Base-by-base conservation (phyloP, 2,888 invertebrate species). In the Cyclophora punctaria region DNA sequence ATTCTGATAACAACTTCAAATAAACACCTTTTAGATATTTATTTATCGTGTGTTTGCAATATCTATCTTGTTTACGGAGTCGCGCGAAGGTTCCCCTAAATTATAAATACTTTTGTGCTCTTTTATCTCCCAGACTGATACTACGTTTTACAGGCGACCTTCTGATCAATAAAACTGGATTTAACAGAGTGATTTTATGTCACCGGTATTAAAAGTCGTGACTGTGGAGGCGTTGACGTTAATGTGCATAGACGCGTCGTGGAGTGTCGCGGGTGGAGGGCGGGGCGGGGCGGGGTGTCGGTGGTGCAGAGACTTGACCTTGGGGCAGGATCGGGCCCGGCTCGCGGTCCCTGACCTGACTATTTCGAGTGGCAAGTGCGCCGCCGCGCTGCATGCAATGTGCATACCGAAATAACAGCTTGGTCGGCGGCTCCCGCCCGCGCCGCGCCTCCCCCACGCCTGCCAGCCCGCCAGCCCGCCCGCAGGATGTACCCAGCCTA, bases 291-390 rank as follows among this genome's bases (percentile, higher is more conserved):
- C 57, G 59, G 60, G 55, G 59, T 52, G 66, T 62, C 62, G 57
- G 62, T 62, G 75, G 71, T 76, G 77, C 79, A 75, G 75, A 80
- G 82, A 76, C 84, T 85, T 86, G 88, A 87, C 87, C 87, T 88
- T 88, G 87, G 82, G 85, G 84, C 81, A 87, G 87, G 86, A 84
- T 86, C 80, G 85, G 78, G 76, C 75, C 82, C 78, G 75, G 76
- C 73, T 79, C 75, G 84, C 87, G 87, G 87, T 87, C 87, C 87
- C 86, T 87, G 87, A 87, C 87, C 87, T 86, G 86, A 83, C 87
- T 87, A 86, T 87, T 87, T 87, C 84, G 78, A 87, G 87, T 87
- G 83, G 88, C 87, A 85, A 87, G 87, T 87, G 87, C 83, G 82
- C 64, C 64, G 71, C 76, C 71, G 72, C 75, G 78, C 82, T 75